Base-by-base conservation (phyloP, 2,888 invertebrate species). In the Drosophila mimica region DNA sequence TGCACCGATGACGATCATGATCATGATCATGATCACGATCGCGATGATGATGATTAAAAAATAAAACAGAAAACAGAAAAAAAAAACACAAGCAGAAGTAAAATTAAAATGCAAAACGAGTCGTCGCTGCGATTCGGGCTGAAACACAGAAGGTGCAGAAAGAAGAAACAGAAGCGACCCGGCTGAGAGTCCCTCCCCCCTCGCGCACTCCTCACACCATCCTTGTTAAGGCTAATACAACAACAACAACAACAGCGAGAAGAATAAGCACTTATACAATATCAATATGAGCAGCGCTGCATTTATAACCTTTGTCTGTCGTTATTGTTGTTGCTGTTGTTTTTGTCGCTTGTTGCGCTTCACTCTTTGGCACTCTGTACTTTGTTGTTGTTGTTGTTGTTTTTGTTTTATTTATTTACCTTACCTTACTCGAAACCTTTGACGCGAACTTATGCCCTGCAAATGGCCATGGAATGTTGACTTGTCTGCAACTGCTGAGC, bases 401-500 rank as follows among this genome's bases (percentile, higher is more conserved):
- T 40, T 59, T 52, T 69, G 30, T 58, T 62, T 65, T 48, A 43
- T 56, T 65, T 59, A 51, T 33, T 33, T 38, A 15, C 28, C 51
- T 53, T 72, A 57, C 70, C 63, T 69, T 75, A 71, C 68, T 82
- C 65, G 82, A 89, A 89, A 89, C 91, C 91, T 89, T 91, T 89
- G 91, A 91, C 91, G 91, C 91, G 89, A 91, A 91, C 89, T 89
- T 91, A 81, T 91, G 89, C 91, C 89, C 88, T 89, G 90, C 84
- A 84, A 90, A 79, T 89, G 88, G 90, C 85, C 85, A 88, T 84
- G 84, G 84, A 84, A 84, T 84, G 84, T 73, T 86, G 89, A 89
- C 89, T 83, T 76, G 90, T 88, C 74, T 81, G 85, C 70, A 62
- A 74, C 79, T 63, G 63, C 59, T 65, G 74, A 60, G 74, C 58